Evolutionary conservation across 2,888 invertebrate species (phyloP).

Genomic region (Chrysomela aeneicollis): DNA sequence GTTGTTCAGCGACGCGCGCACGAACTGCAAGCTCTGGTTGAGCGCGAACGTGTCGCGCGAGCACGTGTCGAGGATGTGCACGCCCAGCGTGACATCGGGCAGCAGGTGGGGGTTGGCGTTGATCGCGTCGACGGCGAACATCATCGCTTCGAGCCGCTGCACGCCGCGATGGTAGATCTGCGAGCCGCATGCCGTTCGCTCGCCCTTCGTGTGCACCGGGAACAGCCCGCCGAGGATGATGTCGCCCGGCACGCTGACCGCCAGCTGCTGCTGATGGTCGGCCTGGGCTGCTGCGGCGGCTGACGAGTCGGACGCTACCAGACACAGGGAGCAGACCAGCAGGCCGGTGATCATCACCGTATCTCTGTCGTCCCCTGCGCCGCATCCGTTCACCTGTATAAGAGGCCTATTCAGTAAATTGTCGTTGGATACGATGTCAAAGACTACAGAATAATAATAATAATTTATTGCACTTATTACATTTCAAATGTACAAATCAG

Average conservation of each 20-base stretch:
- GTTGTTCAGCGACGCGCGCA: constrained; percentile 64
- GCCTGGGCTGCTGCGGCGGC: constrained; percentile 18
- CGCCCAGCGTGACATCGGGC: constrained; percentile 67
- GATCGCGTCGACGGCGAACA: constrained; percentile 68
- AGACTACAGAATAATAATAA: too few relatives aligned
- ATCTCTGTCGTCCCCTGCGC: constrained; percentile 30
- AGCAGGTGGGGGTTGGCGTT: constrained; percentile 63
- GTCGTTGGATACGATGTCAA: too few relatives aligned
- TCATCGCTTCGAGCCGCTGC: constrained; percentile 70
- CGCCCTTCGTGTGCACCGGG: constrained; percentile 68
- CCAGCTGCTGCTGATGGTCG: constrained; percentile 24
- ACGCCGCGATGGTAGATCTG: constrained; percentile 69
- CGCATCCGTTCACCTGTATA: constrained; percentile 35
- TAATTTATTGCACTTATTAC: too few relatives aligned
- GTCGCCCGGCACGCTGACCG: constrained; percentile 64
- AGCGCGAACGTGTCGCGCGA: constrained; percentile 68
- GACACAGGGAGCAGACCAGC: constrained; percentile 38
- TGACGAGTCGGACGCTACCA: constrained; percentile 37
- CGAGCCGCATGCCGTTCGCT: constrained; percentile 61
- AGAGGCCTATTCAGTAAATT: too few relatives aligned
- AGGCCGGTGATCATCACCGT: constrained; percentile 44
- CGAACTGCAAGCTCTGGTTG: constrained; percentile 69
- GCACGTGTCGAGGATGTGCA: constrained; percentile 70
- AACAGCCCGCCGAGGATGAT: constrained; percentile 69
- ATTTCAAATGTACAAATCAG: too few relatives aligned